Base-by-base conservation (phyloP, 2,888 invertebrate genomes). In the Sarcophaga variegata region DNA sequence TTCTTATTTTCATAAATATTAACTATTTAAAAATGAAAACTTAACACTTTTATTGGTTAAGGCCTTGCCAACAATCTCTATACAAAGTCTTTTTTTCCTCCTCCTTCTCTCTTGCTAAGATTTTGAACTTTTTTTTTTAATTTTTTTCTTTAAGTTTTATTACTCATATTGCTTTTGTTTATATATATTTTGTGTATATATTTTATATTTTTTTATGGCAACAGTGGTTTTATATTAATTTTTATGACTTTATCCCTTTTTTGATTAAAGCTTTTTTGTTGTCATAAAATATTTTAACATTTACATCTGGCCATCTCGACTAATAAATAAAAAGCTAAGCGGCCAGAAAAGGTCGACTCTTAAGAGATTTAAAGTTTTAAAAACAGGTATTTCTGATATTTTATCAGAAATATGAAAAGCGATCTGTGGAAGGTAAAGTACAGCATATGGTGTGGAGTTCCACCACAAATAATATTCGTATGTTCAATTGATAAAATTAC, bases 241-340 rank as follows among this genome's bases (percentile, higher is more conserved):
- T 83, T 86, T 86, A 83, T 81, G 83, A 86, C 86, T 86, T 86
- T 83, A 83, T 86, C 64, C 74, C 76, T 78, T 83, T 72, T 22
- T 62, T 54, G 1, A n/a, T 74, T 75, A 59, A 72, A 76, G 66
- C 54, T 83, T 71, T 67, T 17, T 22, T 54, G 17, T 37, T 37
- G n/a, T 25, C 12, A 71, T 70, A 78, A 71, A 77, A 54, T 17
- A 14, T 27, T 27, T 63, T 49, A 69, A 60, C 63, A 69, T 69
- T 72, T 72, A 60, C 71, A 60, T 76, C 71, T 67, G 76, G 54
- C 37, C 27, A 62, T 27, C 63, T 37, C 14, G 14, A 10, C 12
- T 54, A 17, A 54, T 54, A 54, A 14, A 54, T 14, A 54, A 54
- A 54, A 14, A 45, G 20, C 20, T 66, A 14, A 66, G 10, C 12